Evolutionary conservation across 2,888 invertebrate species (phyloP), one percentile per base, ranked within the genome.

Genomic region (Lysandra coridon): DNA sequence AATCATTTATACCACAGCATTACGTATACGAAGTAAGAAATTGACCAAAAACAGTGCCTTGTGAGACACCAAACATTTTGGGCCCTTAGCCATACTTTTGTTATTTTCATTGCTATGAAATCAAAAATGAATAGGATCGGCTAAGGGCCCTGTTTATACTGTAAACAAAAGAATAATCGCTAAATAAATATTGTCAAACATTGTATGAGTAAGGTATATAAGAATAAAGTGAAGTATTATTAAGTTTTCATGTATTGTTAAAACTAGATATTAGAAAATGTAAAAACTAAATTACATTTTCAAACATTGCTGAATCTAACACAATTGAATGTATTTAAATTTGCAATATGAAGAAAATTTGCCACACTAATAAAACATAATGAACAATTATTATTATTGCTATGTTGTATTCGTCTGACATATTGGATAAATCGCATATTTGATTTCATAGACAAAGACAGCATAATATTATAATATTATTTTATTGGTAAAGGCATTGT

Each of bases 41-140:
- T 76, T 57, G 76, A 57, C 76, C 7, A 53, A 53, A 76, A 30
- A 17, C 14, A 14, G 49, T 76, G 33, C 53, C 76, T 33, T 76
- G 23, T 30, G 44, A 12, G 49, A 49, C 75, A 7, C 23, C 10
- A 75, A 73, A 74, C 4, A 10, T 49, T 44, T 0, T 53, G 53
- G 53, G 14, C 14, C 17, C 57, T 57, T 57, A 49, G 49, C 49
- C 49, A 4, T 37, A 10, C 49, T 10, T 49, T 49, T 2, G 49
- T 49, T 44, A 49, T 2, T 49, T 49, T 49, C 10, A 44, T 6
- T 37, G 5, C 40, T 44, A 44, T 44, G 10, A 14, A 57, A 57
- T 17, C 14, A 2, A 53, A 53, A 14, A 57, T 57, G 0, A 4
- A 6, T 1, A 2, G 12, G 57, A 53, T 57, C 4, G 4, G 57